A percentile compares a stretch with the other conserved stretches of the same genome.
Conservation (phyloP, 2,888 invertebrate species). For the Nudaria mundana region DNA sequence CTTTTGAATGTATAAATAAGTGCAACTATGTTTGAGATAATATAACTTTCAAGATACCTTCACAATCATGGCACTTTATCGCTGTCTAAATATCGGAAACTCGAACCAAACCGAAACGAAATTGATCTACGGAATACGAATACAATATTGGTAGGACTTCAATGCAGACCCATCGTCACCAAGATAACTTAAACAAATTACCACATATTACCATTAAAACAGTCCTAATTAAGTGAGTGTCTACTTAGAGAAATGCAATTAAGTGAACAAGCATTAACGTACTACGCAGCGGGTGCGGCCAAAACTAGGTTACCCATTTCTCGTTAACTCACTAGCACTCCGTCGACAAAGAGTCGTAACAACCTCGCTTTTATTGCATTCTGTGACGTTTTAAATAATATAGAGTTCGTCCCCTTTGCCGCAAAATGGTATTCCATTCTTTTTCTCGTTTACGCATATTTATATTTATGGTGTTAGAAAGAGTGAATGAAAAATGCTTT, state of each 20-base stretch:
- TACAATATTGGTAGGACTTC: too few relatives aligned
- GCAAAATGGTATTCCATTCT: slow-evolving; percentile 38
- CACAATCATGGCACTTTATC: too few relatives aligned
- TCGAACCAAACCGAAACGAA: too few relatives aligned
- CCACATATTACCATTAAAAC: slow-evolving; percentile 10
- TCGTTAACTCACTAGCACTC: slow-evolving; percentile 39
- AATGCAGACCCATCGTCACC: neutral
- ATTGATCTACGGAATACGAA: too few relatives aligned
- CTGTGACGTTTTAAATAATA: slow-evolving; percentile 55
- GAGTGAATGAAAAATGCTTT: slow-evolving; percentile 31
- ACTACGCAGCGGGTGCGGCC: slow-evolving; percentile 62
- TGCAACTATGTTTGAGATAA: too few relatives aligned
- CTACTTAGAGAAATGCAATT: slow-evolving; percentile 56
- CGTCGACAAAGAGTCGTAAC: slow-evolving; percentile 52
- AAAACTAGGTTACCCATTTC: slow-evolving; percentile 77
- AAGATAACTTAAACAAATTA: neutral
- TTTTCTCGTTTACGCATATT: slow-evolving; percentile 37
- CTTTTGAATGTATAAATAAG: too few relatives aligned
- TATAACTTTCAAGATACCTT: too few relatives aligned
- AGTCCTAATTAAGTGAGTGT: slow-evolving; percentile 28
- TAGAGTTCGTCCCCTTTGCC: slow-evolving; percentile 51
- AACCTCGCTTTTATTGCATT: slow-evolving; percentile 42
- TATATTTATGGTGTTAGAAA: slow-evolving; percentile 29
- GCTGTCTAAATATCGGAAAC: too few relatives aligned
- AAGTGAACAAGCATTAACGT: slow-evolving; percentile 50